phyloP scores from a whole-genome alignment of 64 coral and sea anemone genomes.

The Platygyra sinensis region DNA sequence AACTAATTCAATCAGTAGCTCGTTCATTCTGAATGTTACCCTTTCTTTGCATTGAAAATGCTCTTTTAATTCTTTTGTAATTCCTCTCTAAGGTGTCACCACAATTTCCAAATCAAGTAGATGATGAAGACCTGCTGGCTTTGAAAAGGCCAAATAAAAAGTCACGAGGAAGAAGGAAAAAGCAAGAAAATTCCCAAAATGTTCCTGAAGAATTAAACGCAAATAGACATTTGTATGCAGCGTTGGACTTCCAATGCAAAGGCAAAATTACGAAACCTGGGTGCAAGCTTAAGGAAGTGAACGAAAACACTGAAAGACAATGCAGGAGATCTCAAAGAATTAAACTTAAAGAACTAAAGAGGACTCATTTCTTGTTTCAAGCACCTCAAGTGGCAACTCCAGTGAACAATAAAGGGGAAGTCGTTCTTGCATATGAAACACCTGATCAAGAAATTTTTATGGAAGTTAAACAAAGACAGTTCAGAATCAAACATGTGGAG shows the following conservation, averaged over 20 bases:
- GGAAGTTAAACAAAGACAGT: conserved; percentile 22
- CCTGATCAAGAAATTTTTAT: conserved; percentile 54
- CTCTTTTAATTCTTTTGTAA: no score
- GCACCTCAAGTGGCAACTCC: conserved; percentile 19
- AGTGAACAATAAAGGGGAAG: neutral
- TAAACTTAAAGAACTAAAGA: conserved; percentile 19
- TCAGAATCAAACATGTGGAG: conserved; percentile 17
- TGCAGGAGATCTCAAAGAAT: conserved; percentile 31
- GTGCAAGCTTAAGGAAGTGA: neutral
- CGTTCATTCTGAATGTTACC: no score
- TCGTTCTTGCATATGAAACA: conserved; percentile 74
- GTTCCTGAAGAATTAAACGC: neutral
- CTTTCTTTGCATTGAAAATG: no score
- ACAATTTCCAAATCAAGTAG: conserved; percentile 5
- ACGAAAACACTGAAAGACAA: neutral
- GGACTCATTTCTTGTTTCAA: conserved; percentile 48
- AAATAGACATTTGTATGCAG: conserved; percentile 24
- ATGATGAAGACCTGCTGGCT: conserved; percentile 4
- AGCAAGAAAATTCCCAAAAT: neutral
- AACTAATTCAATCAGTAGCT: no score
- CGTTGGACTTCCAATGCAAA: conserved; percentile 11
- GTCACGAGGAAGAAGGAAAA: conserved; percentile 9
- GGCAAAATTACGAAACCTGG: neutral
- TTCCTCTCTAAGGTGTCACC: conserved; percentile 20
- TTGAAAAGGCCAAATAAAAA: conserved; percentile 45